A percentile compares a stretch with the other conserved stretches of the same genome.
These are phyloP conservation scores for Leptocoma aspasia DNA, from an alignment of 2,113 vertebrate genomes.

Conservation along the genomic window DNA sequence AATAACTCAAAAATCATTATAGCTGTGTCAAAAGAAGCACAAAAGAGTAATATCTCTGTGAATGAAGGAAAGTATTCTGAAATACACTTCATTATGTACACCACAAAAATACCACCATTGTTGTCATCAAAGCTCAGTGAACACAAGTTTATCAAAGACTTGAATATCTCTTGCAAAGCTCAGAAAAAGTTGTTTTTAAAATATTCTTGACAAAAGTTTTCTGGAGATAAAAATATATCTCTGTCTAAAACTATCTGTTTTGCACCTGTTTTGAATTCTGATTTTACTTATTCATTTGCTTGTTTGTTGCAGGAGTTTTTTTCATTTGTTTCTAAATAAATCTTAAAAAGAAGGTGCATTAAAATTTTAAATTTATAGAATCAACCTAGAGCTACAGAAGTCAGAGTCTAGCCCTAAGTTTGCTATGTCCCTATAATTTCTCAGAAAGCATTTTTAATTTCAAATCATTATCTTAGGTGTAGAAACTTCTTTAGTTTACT, in stretches of 20 bases:
- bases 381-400: background rate
- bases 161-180: background rate
- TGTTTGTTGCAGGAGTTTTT: background rate
- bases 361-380: background rate
- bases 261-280: background rate
- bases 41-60: background rate
- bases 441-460: background rate
- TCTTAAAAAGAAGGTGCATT: background rate
- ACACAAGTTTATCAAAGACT: background rate
- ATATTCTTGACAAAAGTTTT: background rate
- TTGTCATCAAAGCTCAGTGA: background rate
- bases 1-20: background rate
- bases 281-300: background rate
- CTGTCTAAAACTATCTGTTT: background rate
- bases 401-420: background rate
- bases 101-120: background rate
- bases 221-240: background rate
- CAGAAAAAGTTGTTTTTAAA: background rate
- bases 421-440: background rate
- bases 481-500: background rate
- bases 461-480: background rate
- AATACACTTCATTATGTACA: background rate
- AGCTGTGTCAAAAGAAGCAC: background rate
- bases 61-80: background rate
- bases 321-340: background rate